These are phyloP conservation scores for Cebus imitator DNA, from an alignment of 2,113 vertebrate genomes.

Conservation along the genomic window DNA sequence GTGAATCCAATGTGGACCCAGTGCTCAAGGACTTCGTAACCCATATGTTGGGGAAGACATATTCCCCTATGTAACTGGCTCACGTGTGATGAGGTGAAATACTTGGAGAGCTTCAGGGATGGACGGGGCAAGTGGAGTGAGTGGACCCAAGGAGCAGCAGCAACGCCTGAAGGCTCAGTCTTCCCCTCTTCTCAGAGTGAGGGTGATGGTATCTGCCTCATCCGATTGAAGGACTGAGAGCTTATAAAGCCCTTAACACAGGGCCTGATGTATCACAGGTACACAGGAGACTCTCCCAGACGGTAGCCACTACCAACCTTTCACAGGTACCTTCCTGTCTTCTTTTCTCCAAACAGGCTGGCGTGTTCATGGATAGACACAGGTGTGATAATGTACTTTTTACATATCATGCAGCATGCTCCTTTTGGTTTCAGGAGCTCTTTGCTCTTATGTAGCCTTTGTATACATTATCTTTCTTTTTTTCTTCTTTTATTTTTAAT, in stretches of 20 bases:
- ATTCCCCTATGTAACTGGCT: not conserved
- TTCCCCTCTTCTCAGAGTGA: not conserved
- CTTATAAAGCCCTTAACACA: not conserved
- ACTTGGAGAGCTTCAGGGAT: not conserved
- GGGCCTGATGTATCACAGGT: not conserved
- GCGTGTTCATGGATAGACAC: not conserved
- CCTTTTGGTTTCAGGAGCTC: not conserved
- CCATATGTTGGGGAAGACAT: not conserved
- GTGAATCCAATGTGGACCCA: not conserved
- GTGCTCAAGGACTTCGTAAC: not conserved
- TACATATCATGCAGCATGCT: no score
- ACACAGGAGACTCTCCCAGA: not conserved
- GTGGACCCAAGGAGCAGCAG: not conserved
- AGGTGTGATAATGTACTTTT: not conserved
- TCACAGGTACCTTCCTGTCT: not conserved
- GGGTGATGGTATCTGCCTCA: not conserved
- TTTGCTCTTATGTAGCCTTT: not conserved
- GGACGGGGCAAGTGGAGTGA: not conserved
- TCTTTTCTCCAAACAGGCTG: not conserved
- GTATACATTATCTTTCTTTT: not conserved
- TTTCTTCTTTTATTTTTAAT: no score
- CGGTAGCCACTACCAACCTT: not conserved
- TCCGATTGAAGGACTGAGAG: not conserved
- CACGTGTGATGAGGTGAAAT: not conserved
- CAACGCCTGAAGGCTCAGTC: not conserved